These are phyloP conservation scores for Colossoma macropomum DNA, from an alignment of 2,113 vertebrate species.

Conservation along the genomic window DNA sequence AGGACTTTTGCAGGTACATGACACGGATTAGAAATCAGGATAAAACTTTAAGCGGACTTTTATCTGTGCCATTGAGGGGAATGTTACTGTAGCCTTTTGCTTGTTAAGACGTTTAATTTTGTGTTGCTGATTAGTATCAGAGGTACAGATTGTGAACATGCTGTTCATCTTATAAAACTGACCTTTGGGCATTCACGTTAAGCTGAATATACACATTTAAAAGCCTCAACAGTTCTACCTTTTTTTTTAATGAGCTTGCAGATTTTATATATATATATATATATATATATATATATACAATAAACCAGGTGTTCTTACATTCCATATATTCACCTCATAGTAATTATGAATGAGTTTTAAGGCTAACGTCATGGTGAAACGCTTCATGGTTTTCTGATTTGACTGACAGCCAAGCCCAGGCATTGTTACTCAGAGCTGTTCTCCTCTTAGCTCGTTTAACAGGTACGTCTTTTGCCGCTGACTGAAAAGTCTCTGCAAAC, in stretches of 20 bases:
- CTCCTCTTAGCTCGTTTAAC: slow-evolving; percentile 36
- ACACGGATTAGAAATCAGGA: slow-evolving; percentile 10
- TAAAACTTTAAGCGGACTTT: not conserved
- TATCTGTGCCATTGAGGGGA: slow-evolving; percentile 43
- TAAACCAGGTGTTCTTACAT: slow-evolving; percentile 28
- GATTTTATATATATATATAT: no score
- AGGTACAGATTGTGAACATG: slow-evolving; percentile 22
- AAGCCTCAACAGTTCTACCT: not conserved
- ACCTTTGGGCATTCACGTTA: slow-evolving; percentile 4
- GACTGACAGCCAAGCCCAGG: slow-evolving; percentile 1
- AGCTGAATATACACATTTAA: not conserved
- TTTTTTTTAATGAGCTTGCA: not conserved
- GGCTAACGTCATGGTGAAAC: not conserved
- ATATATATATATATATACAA: not conserved
- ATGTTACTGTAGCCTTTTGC: slow-evolving; percentile 57
- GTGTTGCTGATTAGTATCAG: slow-evolving; percentile 17
- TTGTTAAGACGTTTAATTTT: slow-evolving; percentile 34
- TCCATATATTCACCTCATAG: not conserved
- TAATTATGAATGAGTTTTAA: not conserved
- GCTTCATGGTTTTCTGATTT: slow-evolving; percentile 21
- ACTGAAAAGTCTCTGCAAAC: slow-evolving; percentile 38
- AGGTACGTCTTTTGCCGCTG: slow-evolving; percentile 35
- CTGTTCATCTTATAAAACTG: not conserved
- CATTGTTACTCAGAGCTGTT: slow-evolving; percentile 30
- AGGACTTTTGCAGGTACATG: not conserved